phyloP scores from a whole-genome alignment of 2,113 vertebrate genomes.

The Chamaetylas fuelleborni region DNA sequence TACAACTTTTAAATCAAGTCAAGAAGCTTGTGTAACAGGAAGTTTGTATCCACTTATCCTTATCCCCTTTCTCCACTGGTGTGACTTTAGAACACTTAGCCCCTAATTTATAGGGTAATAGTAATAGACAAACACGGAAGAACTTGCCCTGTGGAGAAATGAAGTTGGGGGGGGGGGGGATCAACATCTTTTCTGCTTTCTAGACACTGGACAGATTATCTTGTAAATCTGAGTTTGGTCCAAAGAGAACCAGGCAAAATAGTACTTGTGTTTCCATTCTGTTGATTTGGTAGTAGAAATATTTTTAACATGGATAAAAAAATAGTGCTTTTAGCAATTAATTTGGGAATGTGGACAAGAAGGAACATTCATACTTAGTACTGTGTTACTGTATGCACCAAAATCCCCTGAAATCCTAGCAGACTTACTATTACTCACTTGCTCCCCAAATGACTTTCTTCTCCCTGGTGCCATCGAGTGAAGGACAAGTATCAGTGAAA shows the following conservation, averaged over 20 bases:
- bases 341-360: background rate
- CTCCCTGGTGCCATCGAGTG: background rate
- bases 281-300: background rate
- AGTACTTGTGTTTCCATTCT: background rate
- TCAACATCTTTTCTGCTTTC: background rate
- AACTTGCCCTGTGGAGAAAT: background rate
- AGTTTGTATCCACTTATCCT: slow-evolving; percentile 39
- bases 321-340: background rate
- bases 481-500: background rate
- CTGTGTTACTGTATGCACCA: background rate
- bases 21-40: slow-evolving; percentile 12
- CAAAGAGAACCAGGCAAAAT: background rate
- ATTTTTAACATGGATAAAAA: background rate
- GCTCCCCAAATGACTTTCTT: background rate
- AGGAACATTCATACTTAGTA: background rate
- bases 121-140: background rate
- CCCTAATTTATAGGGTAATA: background rate
- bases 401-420: background rate
- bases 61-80: background rate
- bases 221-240: background rate
- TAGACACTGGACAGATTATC: background rate
- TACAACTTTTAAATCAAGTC: slow-evolving; percentile 16
- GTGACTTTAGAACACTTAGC: slow-evolving; percentile 9
- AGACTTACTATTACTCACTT: background rate
- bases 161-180: background rate